Evolutionary conservation across 2,888 invertebrate species (phyloP), one percentile per base, ranked within the genome.

Genomic region (Trichogramma dendrolimi): DNA sequence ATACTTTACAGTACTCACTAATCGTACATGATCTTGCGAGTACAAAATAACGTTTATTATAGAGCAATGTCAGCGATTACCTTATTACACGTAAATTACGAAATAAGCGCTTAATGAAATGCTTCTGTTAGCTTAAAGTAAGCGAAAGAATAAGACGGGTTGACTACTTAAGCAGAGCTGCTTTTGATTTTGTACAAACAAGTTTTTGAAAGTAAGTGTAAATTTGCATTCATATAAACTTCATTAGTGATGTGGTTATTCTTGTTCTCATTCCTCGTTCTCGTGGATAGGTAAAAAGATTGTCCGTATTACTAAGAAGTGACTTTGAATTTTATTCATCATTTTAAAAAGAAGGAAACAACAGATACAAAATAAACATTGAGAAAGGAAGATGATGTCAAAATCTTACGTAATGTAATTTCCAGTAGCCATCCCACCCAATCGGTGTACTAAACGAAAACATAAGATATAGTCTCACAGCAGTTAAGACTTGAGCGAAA

Each of bases 331-430:
- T 47, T 11, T 47, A 47, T 47, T 7, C 11, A 8, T 47, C 5
- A 10, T 6, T 47, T 11, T 47, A 11, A 11, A 8, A 47, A 8
- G 8, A 11, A 8, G 47, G 10, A 5, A 5, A 5, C 5, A 47
- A 47, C 5, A 8, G 55, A 55, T 4, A 41, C 5, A 8, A 14
- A n/a, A 41, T 27, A 11, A 40, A 6, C 10, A 40, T 40, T 14
- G 53, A 41, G 52, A 43, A 49, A 54, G 61, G 64, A 64, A 61
- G 61, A 58, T 61, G 61, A 50, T 8, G 11, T 63, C 42, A 48
- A 27, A 58, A 48, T 54, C 46, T 48, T 51, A 46, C 52, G 39
- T 27, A 27, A 27, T 27, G 27, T 27, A 27, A 27, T 27, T 27
- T 27, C 27, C 27, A 27, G 27, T 27, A 27, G 38, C 52, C 55